Base-by-base conservation (phyloP, 2,113 vertebrate species). In the Cyphomyrus plagiostoma region DNA sequence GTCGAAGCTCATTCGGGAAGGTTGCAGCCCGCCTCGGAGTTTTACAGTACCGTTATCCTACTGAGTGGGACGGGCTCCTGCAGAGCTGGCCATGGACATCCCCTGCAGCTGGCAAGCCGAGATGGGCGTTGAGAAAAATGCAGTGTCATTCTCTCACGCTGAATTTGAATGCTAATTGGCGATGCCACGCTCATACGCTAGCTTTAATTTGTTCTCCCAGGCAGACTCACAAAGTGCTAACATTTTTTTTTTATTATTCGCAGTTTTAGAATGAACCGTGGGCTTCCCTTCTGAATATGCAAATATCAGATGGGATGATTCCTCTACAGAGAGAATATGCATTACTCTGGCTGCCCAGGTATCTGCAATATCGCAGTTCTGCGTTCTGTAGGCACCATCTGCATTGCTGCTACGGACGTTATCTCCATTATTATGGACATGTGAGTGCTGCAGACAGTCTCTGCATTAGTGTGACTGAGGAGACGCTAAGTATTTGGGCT, bases 41-140 rank as follows among this genome's bases (percentile, higher is more conserved):
- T 91, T 89, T 66, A 90, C 86, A 91, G 89, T 91, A 89, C 46
- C 53, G 52, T 91, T 49, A 90, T 91, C 83, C 91, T 56, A 49
- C 87, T 90, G 89, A 90, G 87, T 49, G 82, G 85, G 30, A 35
- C 11, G 10, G 23, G 88, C 39, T 56, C 21, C 48, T 58, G 52
- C 80, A 53, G 66, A 86, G 58, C 80, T 80, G 23, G 88, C 88
- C 89, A 89, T 56, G 50, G 88, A 89, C 62, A 77, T n/a, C 62
- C 84, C 62, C 86, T 49, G 62, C 62, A 39, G 80, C 74, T 84
- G 52, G 46, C 82, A 48, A 49, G 52, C 86, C 23, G 19, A 80
- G 26, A 77, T 58, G 88, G 35, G 50, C 50, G 35, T 84, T 46
- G 49, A 11, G 15, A 23, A 89, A 89, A 74, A 50, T 70, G 19